These are phyloP conservation scores for Hydrotaea diabolus DNA, from an alignment of 2,888 invertebrate genomes.

Conservation along the genomic window DNA sequence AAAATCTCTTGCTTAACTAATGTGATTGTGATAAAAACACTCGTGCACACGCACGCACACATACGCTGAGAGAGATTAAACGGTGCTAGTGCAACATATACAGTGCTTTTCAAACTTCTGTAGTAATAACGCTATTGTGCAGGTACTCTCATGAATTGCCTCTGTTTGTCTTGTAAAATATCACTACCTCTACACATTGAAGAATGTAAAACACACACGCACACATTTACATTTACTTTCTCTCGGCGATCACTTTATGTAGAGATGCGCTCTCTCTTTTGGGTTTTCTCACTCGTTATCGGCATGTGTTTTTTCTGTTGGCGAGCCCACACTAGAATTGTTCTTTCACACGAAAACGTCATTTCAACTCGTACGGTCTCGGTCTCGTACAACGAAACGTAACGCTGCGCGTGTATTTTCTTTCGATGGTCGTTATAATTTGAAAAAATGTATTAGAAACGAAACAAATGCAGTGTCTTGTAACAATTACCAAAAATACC, in stretches of 20 bases:
- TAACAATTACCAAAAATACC: too few species aligned
- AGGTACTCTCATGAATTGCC: too few species aligned
- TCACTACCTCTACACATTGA: background rate
- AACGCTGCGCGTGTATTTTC: too few species aligned
- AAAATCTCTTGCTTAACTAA: background rate
- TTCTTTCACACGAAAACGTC: conserved; percentile 60
- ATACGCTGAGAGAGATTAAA: too few species aligned
- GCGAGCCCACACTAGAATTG: conserved; percentile 37
- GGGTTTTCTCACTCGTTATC: background rate
- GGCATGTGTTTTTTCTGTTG: background rate
- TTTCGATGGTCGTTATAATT: conserved; percentile 60
- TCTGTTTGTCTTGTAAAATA: background rate
- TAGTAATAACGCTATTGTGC: background rate
- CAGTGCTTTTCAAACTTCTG: conserved; percentile 29
- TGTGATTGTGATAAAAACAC: background rate
- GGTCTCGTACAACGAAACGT: conserved; percentile 6
- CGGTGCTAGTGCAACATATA: background rate
- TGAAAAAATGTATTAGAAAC: conserved; percentile 37
- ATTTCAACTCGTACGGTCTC: conserved; percentile 55
- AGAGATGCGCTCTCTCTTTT: background rate
- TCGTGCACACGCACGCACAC: background rate
- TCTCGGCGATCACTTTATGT: background rate
- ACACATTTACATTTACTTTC: too few species aligned
- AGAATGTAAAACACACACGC: background rate
- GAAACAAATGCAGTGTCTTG: background rate